Base-by-base conservation (phyloP, 2,797 vertebrate species). In the Chanos chanos region DNA sequence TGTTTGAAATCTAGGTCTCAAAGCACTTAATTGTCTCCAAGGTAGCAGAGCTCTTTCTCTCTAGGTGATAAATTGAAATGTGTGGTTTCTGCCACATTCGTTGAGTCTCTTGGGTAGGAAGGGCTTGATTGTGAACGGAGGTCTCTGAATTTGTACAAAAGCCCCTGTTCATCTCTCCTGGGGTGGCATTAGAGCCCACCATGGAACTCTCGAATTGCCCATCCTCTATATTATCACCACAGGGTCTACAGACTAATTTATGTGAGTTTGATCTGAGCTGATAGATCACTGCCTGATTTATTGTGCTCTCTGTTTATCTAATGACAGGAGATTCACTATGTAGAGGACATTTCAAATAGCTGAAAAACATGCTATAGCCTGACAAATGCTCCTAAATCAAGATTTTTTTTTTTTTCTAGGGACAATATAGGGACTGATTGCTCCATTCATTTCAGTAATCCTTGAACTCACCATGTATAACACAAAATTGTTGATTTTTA, bases 1-100 rank as follows among this genome's bases (percentile, higher is more conserved):
- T 75, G 75, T 83, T 84, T 87, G 83, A 86, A 86, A 89, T 89
- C 82, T 89, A 82, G 86, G 84, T 85, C 87, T 90, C 80, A 83
- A 64, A 83, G 81, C 72, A 51, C 71, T 82, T 89, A 89, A 90
- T 88, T 87, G 81, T 88, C 85, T 89, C 84, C 34, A 74, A 85
- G 85, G 84, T 85, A 83, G 81, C 78, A 54, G 71, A 78, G 76
- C 67, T 81, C 77, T 79, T 76, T 64, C 75, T 78, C 72, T 75
- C 74, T 68, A 80, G 81, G 88, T 88, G 84, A 89, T 89, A 82
- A 89, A 90, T 60, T 84, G 77, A 85, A 83, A 77, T 28, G 83
- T 86, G 83, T 89, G 83, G 83, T 89, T 85, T 85, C 81, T 85
- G 81, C 79, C 81, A 61, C 79, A 82, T 72, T 62, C 72, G 77